phyloP scores from a whole-genome alignment of 2,797 vertebrate species.

The Centropyge bicolor region DNA sequence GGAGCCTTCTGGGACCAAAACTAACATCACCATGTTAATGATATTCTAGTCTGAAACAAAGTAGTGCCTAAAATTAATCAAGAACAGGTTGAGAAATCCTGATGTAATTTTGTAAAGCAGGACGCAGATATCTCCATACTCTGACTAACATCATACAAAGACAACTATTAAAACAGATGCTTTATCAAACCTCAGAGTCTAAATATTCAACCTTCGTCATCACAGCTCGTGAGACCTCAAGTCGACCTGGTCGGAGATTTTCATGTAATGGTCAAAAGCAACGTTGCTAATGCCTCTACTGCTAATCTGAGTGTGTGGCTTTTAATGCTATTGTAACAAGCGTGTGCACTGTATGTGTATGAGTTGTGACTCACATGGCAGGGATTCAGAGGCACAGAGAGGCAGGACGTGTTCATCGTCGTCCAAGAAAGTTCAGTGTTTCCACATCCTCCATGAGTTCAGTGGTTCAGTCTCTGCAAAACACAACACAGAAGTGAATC shows the following conservation, averaged over 20 bases:
- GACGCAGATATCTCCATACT: neutral
- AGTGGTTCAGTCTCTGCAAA: slow-evolving; percentile 30
- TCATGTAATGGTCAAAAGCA: slow-evolving; percentile 18
- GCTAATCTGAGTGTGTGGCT: slow-evolving; percentile 66
- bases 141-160: neutral
- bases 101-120: neutral
- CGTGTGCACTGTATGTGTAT: slow-evolving; percentile 16
- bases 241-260: slow-evolving; percentile 41
- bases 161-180: neutral
- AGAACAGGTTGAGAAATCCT: neutral
- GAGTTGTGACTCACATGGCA: slow-evolving; percentile 71
- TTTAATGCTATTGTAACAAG: slow-evolving; percentile 44
- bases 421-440: neutral
- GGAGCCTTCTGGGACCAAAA: neutral
- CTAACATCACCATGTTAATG: too few relatives aligned
- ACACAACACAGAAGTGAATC: neutral
- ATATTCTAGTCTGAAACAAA: neutral
- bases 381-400: slow-evolving; percentile 56
- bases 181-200: neutral
- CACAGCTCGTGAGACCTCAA: slow-evolving; percentile 15
- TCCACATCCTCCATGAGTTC: slow-evolving; percentile 38
- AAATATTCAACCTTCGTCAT: neutral
- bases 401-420: slow-evolving; percentile 49
- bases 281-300: slow-evolving; percentile 41
- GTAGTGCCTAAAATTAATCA: neutral